These are phyloP conservation scores for Desoria tigrina DNA, from an alignment of 2,888 invertebrate genomes.

Conservation along the genomic window DNA sequence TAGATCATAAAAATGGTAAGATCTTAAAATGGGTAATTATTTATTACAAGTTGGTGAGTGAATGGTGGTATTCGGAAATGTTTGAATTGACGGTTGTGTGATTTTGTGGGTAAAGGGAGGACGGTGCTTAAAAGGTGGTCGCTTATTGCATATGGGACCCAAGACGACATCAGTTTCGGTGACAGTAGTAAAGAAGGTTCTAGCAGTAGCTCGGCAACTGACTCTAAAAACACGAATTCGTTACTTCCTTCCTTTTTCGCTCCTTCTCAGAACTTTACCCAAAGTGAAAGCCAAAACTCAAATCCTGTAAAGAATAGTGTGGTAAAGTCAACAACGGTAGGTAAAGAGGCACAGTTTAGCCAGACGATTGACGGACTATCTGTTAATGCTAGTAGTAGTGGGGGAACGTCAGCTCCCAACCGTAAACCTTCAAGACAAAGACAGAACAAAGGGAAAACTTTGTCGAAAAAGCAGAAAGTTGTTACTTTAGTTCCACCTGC, in stretches of 20 bases:
- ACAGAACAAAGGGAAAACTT: conserved; percentile 38
- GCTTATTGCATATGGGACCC: conserved; percentile 87
- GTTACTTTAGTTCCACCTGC: conserved; percentile 34
- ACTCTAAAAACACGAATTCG: neutral
- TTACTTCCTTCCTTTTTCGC: neutral
- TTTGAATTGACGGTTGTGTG: conserved; percentile 14
- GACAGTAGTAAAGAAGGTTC: conserved; percentile 20
- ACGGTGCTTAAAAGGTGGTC: conserved; percentile 91
- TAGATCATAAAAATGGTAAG: conserved; percentile 50
- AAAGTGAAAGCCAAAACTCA: conserved; percentile 12
- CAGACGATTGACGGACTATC: conserved; percentile 6
- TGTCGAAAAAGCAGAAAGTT: conserved; percentile 49
- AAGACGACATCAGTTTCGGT: conserved; percentile 57
- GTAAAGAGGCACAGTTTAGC: conserved; percentile 11
- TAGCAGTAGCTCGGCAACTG: neutral
- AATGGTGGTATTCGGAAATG: neutral
- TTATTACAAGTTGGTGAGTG: neutral
- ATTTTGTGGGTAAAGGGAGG: conserved; percentile 65
- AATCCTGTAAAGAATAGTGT: conserved; percentile 23
- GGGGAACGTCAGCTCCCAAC: conserved; percentile 12
- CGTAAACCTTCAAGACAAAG: conserved; percentile 29
- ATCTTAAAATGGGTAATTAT: neutral
- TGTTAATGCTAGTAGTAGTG: conserved; percentile 15
- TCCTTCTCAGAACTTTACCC: conserved; percentile 7
- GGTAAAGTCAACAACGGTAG: conserved; percentile 7